Conservation (phyloP, 2,113 vertebrate genomes). For the Siphamia tubifer region DNA sequence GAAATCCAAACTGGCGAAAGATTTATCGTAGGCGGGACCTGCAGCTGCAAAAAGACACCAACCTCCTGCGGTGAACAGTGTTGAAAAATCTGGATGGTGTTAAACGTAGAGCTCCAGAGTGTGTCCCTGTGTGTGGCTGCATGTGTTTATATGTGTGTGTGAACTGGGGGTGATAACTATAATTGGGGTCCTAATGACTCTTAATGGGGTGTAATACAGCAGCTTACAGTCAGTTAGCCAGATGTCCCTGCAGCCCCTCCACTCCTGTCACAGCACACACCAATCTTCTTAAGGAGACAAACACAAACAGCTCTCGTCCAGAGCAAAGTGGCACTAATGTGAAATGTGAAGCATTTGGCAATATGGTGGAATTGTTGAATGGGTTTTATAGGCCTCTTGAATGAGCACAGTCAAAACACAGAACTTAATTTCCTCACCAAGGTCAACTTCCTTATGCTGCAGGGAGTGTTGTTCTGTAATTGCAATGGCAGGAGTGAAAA, state of each 20-base stretch:
- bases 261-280: conserved; percentile 40
- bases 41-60: background rate
- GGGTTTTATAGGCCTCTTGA: background rate
- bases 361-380: background rate
- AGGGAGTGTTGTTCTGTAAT: too few relatives aligned
- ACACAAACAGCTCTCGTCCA: conserved; percentile 24
- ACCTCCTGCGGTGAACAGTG: background rate
- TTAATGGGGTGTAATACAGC: conserved; percentile 65
- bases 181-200: conserved; percentile 68
- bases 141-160: conserved; percentile 21
- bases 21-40: background rate
- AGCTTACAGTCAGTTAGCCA: conserved; percentile 64
- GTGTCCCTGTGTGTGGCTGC: background rate
- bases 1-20: background rate
- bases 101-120: background rate
- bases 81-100: background rate
- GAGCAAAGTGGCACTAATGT: conserved; percentile 28
- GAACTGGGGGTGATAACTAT: conserved; percentile 48
- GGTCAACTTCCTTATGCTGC: too few relatives aligned
- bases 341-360: conserved; percentile 6
- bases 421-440: too few relatives aligned
- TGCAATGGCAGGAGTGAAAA: too few relatives aligned
- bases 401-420: background rate
- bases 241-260: conserved; percentile 52
- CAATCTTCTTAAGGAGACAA: conserved; percentile 51